Base-by-base conservation (phyloP, 64 coral and sea anemone species). In the Porites australiensis region DNA sequence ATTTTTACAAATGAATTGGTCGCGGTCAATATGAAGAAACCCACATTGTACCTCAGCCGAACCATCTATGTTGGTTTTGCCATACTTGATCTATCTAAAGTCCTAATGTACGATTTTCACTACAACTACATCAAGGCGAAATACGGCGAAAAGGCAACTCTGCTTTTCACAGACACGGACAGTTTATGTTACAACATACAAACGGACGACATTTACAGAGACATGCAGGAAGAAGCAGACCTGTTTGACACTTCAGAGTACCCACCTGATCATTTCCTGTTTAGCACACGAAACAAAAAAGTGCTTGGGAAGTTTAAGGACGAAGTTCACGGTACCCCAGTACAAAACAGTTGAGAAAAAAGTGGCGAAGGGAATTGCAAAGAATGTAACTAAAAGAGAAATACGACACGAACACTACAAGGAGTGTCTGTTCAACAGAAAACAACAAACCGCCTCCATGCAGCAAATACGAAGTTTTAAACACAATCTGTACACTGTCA, bases 261-360 rank as follows among this genome's bases (percentile, higher is more conserved):
- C 6, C 8, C 18, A 13, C 3, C 6, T 66, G 79, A 85, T 0
- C 82, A 92, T 50, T 21, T 50, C 58, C 22, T 89, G 4, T 63
- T 61, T 50, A 90, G 43, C 52, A 77, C 23, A 6, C 72, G 88
- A 68, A 70, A 94, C 58, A 89, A 83, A 20, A 94, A 89, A 58
- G 87, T 77, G 4, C 13, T 90, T 3, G 72, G 87, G 2, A 86
- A 86, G 22, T 77, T 89, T 60, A 94, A 94, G 50, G 87, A 94
- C 4, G 79, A 79, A 14, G 77, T 70, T 2, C 78, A 66, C 27
- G 71, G 93, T 4, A 11, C 46, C 8, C 16, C 62, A 3, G 82
- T 88, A 9, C 43, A 79, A 89, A 74, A 53, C 72, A n/a, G 70
- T 75, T 1, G 71, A 88, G 44, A 88, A 88, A 21, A 88, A 88